phyloP scores from a whole-genome alignment of 2,113 vertebrate genomes.

The Nanorana parkeri region DNA sequence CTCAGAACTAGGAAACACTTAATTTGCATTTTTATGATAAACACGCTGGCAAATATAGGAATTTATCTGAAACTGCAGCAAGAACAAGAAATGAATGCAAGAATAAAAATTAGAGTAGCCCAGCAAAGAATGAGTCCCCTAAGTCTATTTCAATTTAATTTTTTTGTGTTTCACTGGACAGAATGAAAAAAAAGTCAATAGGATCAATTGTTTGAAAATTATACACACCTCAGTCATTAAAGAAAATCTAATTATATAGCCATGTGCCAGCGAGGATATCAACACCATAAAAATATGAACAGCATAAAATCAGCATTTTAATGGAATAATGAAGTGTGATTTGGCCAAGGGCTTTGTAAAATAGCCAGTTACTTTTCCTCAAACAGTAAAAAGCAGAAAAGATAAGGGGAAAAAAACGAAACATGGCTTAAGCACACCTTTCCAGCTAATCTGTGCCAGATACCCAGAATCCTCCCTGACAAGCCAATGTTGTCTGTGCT shows the following conservation, averaged over 20 bases:
- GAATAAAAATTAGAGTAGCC: no score
- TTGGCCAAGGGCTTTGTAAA: constrained; percentile 15
- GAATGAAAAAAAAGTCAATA: no score
- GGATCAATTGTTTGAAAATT: no score
- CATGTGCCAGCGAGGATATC: neutral
- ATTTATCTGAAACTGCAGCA: no score
- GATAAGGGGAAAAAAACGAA: constrained; percentile 10
- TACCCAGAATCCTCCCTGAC: constrained; percentile 41
- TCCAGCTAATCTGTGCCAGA: constrained; percentile 16
- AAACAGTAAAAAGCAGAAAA: neutral
- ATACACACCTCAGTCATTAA: neutral
- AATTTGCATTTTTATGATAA: no score
- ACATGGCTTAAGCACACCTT: neutral
- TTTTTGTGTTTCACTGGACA: no score
- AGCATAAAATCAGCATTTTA: neutral
- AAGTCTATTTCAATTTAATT: no score
- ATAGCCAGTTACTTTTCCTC: constrained; percentile 13
- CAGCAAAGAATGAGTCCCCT: no score
- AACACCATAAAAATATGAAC: neutral
- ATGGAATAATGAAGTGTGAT: constrained; percentile 4
- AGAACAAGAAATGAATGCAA: no score
- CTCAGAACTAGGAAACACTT: no score
- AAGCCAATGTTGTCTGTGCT: constrained; percentile 17
- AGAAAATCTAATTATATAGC: neutral
- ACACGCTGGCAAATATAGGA: no score